These are phyloP conservation scores for Scaptomyza flava DNA, from an alignment of 2,888 invertebrate genomes.

Conservation along the genomic window DNA sequence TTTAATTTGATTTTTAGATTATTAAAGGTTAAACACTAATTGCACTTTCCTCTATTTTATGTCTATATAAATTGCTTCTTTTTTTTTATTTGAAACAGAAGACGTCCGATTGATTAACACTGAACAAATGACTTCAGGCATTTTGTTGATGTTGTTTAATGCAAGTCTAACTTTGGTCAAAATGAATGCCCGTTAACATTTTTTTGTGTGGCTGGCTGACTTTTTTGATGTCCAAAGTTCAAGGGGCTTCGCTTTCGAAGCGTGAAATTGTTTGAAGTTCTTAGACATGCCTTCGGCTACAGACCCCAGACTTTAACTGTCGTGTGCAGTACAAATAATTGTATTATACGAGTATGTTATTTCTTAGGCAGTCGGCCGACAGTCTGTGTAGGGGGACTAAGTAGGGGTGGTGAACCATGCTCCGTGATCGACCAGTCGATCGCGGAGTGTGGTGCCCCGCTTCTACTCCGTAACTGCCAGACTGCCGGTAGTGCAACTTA, in stretches of 20 bases:
- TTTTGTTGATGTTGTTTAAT: slow-evolving; percentile 28
- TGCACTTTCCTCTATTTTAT: not conserved
- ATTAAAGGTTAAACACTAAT: not conserved
- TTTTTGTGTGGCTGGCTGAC: slow-evolving; percentile 17
- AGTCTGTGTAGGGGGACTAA: too few species aligned
- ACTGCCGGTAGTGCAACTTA: too few species aligned
- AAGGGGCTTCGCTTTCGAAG: slow-evolving; percentile 23
- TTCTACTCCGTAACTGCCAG: too few species aligned
- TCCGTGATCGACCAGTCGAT: too few species aligned
- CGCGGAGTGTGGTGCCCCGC: too few species aligned
- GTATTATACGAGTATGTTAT: slow-evolving; percentile 11
- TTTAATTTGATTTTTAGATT: not conserved
- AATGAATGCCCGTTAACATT: slow-evolving; percentile 18
- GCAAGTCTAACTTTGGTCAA: slow-evolving; percentile 5
- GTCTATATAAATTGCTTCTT: not conserved
- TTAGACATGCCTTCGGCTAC: slow-evolving; percentile 13
- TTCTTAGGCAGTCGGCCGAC: too few species aligned
- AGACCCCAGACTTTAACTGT: slow-evolving; percentile 14
- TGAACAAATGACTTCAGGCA: slow-evolving; percentile 30
- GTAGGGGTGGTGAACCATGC: too few species aligned
- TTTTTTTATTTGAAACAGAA: not conserved
- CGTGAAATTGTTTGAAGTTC: slow-evolving; percentile 44
- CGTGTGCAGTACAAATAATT: slow-evolving; percentile 14
- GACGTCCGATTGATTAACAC: slow-evolving; percentile 1
- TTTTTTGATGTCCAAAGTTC: slow-evolving; percentile 23